These are phyloP conservation scores for Podarcis muralis DNA, from an alignment of 2,113 vertebrate species.

Conservation along the genomic window DNA sequence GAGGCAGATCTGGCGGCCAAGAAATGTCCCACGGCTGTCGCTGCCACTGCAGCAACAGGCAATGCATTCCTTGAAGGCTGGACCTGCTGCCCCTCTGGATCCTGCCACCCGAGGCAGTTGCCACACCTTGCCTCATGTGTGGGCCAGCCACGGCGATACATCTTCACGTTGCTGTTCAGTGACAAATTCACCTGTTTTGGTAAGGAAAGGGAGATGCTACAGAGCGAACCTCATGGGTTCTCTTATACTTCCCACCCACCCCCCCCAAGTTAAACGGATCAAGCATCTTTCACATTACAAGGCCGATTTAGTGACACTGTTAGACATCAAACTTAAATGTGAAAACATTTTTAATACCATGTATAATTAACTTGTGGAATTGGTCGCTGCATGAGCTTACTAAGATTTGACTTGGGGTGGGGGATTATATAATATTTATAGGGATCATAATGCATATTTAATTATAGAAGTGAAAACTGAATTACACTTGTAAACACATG, in stretches of 20 bases:
- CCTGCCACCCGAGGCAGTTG: not conserved
- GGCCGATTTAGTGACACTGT: not conserved
- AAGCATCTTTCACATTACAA: not conserved
- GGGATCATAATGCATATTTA: slow-evolving; percentile 3
- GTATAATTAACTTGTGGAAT: slow-evolving; percentile 14
- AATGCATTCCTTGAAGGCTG: too few relatives aligned
- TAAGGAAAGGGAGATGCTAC: too few relatives aligned
- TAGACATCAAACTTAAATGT: not conserved
- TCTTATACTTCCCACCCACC: not conserved
- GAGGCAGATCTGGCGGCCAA: too few relatives aligned
- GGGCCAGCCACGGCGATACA: not conserved
- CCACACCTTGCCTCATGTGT: not conserved
- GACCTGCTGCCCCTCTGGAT: too few relatives aligned
- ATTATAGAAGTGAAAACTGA: slow-evolving; percentile 1
- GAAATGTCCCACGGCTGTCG: too few relatives aligned
- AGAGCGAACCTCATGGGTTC: too few relatives aligned
- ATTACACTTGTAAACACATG: slow-evolving; percentile 15
- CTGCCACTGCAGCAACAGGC: too few relatives aligned
- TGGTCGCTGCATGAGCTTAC: not conserved
- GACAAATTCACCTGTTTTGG: not conserved
- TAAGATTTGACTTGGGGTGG: not conserved
- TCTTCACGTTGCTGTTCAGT: not conserved
- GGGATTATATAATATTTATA: slow-evolving; percentile 15
- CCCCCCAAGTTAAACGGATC: not conserved
- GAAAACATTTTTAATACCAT: not conserved